These are phyloP conservation scores for Lutjanus campechanus DNA, from an alignment of 2,797 vertebrate species.

Conservation along the genomic window DNA sequence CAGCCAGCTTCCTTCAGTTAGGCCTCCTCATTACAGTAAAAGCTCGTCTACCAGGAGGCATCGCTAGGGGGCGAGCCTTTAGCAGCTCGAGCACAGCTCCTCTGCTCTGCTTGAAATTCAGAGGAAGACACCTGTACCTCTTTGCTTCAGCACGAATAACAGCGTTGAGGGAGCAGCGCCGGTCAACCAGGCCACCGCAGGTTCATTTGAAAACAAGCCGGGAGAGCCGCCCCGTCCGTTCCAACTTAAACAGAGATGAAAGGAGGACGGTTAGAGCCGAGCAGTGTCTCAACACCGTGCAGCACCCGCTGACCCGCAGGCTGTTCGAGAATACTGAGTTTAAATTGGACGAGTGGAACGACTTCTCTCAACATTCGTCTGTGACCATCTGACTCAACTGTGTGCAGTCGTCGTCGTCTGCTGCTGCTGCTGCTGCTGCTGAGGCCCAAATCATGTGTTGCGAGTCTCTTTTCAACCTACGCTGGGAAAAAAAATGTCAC, in stretches of 20 bases:
- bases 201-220: constrained; percentile 4
- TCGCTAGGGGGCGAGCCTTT: constrained; percentile 48
- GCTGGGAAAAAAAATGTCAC: background rate
- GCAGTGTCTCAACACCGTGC: background rate
- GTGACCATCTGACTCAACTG: constrained; percentile 5
- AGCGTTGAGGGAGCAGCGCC: background rate
- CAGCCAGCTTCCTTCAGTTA: constrained; percentile 11
- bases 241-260: constrained; percentile 36
- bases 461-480: constrained; percentile 19
- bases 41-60: constrained; percentile 37
- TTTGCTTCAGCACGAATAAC: background rate
- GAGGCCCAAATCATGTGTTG: background rate
- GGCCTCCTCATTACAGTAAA: constrained; percentile 39
- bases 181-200: background rate
- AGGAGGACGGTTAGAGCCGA: background rate
- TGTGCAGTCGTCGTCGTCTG: background rate
- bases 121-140: background rate
- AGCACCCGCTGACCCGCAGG: constrained; percentile 13
- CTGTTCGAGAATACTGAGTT: background rate
- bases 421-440: background rate
- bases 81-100: background rate
- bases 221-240: background rate
- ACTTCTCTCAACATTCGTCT: constrained; percentile 5
- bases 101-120: constrained; percentile 17
- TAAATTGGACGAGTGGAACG: background rate